Evolutionary conservation across 2,113 vertebrate species (phyloP).

Genomic region (Pelobates fuscus): DNA sequence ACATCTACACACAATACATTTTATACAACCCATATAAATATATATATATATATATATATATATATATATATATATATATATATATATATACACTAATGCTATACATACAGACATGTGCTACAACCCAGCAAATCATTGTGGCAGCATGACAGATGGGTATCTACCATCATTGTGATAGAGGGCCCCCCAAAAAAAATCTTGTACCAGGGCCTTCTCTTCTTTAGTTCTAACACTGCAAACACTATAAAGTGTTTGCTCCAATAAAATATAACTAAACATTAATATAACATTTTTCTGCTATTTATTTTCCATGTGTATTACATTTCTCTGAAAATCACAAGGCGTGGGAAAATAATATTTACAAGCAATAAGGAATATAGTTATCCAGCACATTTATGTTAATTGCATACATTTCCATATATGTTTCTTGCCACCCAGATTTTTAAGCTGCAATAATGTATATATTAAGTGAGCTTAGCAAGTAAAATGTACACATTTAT

Average conservation of each 20-base stretch:
- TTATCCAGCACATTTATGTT: not conserved
- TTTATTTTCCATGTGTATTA: constrained; percentile 15
- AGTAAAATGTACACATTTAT: constrained; percentile 31
- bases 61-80: not conserved
- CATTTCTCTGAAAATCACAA: not conserved
- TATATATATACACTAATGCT: no score
- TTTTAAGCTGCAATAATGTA: constrained; percentile 6
- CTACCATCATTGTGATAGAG: no score
- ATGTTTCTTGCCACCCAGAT: constrained; percentile 26
- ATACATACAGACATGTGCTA: no score
- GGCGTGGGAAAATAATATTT: constrained; percentile 9
- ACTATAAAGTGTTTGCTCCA: constrained; percentile 16
- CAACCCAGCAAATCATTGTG: no score
- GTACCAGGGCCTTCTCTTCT: no score
- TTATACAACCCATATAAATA: not conserved
- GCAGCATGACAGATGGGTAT: no score
- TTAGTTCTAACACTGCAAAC: no score
- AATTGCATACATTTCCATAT: constrained; percentile 32
- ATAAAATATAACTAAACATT: not conserved
- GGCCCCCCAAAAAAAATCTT: no score
- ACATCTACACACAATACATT: no score
- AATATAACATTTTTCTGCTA: not conserved
- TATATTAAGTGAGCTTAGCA: not conserved
- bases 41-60: constrained; percentile 4
- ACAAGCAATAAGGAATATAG: no score